These are phyloP conservation scores for Epinephelus cyanopodus DNA, from an alignment of 2,113 vertebrate species.

Conservation along the genomic window DNA sequence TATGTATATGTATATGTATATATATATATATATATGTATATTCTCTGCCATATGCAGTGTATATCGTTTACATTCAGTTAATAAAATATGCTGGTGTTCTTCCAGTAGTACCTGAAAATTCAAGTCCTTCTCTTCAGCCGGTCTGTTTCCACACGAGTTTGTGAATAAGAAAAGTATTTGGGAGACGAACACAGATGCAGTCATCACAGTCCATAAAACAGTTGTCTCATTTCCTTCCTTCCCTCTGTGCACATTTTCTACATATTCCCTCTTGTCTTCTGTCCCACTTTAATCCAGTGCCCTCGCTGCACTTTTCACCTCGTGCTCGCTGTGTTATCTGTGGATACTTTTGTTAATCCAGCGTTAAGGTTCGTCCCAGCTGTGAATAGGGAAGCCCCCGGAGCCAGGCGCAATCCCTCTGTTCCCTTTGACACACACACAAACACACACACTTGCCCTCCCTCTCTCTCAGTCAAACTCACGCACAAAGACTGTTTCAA, in stretches of 20 bases:
- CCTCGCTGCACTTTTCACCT: conserved; percentile 11
- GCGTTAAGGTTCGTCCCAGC: conserved; percentile 61
- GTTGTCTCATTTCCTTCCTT: not conserved
- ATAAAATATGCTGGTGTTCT: not conserved
- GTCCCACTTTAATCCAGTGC: conserved; percentile 21
- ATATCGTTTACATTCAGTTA: not conserved
- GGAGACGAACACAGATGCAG: not conserved
- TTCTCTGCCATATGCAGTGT: not conserved
- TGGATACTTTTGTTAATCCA: conserved; percentile 65
- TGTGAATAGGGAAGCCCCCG: conserved; percentile 68
- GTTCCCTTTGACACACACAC: conserved; percentile 37
- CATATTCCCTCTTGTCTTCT: not conserved
- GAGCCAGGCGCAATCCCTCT: conserved; percentile 58
- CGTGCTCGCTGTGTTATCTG: conserved; percentile 10
- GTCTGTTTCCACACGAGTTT: not conserved
- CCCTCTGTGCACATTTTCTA: not conserved
- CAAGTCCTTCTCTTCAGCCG: not conserved
- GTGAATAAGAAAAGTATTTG: not conserved
- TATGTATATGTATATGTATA: not conserved
- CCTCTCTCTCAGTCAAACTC: conserved; percentile 12
- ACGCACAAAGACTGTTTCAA: conserved; percentile 25
- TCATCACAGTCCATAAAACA: not conserved
- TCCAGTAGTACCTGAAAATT: not conserved
- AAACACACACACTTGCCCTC: conserved; percentile 15
- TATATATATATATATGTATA: not conserved